A percentile compares a stretch with the other conserved stretches of the same genome.
Conservation (phyloP, 1,140 invertebrate genomes). For the Scaptomyza montana region DNA sequence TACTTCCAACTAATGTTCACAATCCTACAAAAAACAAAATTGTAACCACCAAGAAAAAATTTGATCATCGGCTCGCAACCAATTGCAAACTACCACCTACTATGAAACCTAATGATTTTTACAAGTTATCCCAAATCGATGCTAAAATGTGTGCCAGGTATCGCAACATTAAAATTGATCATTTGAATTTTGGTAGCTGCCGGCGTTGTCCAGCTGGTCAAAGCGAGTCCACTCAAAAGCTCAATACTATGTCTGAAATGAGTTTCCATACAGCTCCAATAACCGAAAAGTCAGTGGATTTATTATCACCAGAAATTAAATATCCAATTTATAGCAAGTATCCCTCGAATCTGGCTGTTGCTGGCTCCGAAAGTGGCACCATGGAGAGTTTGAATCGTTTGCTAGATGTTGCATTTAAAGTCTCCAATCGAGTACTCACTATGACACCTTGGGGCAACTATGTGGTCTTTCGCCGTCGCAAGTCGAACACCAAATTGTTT, state of each 20-base stretch:
- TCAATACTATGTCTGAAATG: not conserved
- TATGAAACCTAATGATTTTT: not conserved
- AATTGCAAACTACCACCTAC: not conserved
- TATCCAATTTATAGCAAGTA: conserved; percentile 60
- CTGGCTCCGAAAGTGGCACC: conserved; percentile 68
- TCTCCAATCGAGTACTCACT: conserved; percentile 63
- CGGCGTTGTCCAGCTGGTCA: not conserved
- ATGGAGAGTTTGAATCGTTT: conserved; percentile 55
- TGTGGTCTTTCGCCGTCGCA: conserved; percentile 57
- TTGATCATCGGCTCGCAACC: too few relatives aligned
- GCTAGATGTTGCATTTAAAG: conserved; percentile 54
- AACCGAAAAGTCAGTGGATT: not conserved
- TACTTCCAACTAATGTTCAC: not conserved
- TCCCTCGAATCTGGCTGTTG: conserved; percentile 63
- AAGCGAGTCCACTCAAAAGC: not conserved
- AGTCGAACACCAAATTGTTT: conserved; percentile 29
- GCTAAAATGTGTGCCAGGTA: conserved; percentile 4
- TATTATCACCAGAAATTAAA: not conserved
- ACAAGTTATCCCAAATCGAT: not conserved
- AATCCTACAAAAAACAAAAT: not conserved
- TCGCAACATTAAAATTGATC: not conserved
- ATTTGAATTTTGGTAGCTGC: not conserved
- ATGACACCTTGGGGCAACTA: conserved; percentile 82
- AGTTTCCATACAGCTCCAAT: not conserved
- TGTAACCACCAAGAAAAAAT: not conserved